Conservation (phyloP, 2,797 vertebrate species). For the Acrocephalus scirpaceus region DNA sequence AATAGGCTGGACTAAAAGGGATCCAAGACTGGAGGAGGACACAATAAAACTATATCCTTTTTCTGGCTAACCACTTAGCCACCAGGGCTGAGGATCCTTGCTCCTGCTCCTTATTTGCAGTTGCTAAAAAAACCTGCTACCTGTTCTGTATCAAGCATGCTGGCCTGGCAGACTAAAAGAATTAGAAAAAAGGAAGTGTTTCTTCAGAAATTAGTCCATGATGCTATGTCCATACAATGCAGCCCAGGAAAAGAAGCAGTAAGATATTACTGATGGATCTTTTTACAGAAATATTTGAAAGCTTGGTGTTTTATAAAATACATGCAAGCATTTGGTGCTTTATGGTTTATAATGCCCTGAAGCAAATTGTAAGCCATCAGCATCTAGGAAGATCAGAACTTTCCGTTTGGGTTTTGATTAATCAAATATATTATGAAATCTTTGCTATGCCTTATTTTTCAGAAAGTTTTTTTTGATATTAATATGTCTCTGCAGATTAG, state of each 20-base stretch:
- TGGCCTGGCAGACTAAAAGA: neutral
- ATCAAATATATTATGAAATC: constrained; percentile 66
- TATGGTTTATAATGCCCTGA: constrained; percentile 33
- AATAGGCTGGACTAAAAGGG: neutral
- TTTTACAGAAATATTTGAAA: neutral
- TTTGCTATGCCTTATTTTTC: constrained; percentile 47
- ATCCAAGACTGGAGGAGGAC: neutral
- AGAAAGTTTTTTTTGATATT: constrained; percentile 56
- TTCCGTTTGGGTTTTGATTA: constrained; percentile 37
- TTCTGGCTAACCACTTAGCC: neutral
- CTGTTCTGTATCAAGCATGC: neutral
- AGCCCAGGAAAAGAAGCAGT: neutral
- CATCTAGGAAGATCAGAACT: constrained; percentile 56
- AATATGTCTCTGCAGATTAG: constrained; percentile 46
- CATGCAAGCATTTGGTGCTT: constrained; percentile 37
- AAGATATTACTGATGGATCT: neutral
- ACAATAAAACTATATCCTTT: neutral
- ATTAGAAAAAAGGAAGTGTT: neutral
- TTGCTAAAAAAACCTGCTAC: neutral
- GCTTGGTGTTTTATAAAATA: constrained; percentile 23
- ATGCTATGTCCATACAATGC: neutral
- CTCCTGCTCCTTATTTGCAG: neutral
- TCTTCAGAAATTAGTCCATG: neutral
- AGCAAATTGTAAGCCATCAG: constrained; percentile 46
- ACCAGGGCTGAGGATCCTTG: neutral